phyloP scores from a whole-genome alignment of 2,113 vertebrate species.

The Chinchilla lanigera region DNA sequence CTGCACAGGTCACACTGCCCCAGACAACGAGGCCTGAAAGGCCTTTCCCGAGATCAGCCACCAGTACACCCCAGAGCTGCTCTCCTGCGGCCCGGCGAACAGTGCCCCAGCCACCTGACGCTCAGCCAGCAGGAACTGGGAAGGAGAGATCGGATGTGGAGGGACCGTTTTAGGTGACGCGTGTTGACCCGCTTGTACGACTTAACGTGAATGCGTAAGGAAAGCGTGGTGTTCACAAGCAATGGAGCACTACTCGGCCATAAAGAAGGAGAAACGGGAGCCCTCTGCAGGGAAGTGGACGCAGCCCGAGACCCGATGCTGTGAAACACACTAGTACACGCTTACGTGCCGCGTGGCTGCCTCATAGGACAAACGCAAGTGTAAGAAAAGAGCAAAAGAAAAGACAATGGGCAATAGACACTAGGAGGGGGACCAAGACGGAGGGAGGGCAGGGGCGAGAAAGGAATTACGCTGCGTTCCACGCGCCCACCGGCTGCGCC shows the following conservation, averaged over 20 bases:
- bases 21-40: not conserved
- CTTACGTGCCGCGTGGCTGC: not conserved
- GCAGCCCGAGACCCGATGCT: not conserved
- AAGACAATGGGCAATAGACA: no score
- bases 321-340: fast-evolving
- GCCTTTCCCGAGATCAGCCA: not conserved
- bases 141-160: fast-evolving
- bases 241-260: not conserved
- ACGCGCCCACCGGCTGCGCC: fast-evolving
- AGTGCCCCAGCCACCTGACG: not conserved
- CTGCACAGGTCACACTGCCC: not conserved
- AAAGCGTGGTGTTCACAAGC: not conserved
- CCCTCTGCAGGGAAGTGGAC: not conserved
- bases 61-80: not conserved
- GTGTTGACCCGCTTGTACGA: not conserved
- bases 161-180: not conserved
- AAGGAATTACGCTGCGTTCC: not conserved
- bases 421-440: no score
- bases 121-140: not conserved
- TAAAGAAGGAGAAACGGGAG: not conserved
- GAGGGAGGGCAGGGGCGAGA: no score
- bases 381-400: not conserved
- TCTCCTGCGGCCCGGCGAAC: not conserved
- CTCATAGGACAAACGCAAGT: not conserved
- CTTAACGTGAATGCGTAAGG: not conserved